These are phyloP conservation scores for Sicus ferrugineus DNA, from an alignment of 2,888 invertebrate species.

Conservation along the genomic window DNA sequence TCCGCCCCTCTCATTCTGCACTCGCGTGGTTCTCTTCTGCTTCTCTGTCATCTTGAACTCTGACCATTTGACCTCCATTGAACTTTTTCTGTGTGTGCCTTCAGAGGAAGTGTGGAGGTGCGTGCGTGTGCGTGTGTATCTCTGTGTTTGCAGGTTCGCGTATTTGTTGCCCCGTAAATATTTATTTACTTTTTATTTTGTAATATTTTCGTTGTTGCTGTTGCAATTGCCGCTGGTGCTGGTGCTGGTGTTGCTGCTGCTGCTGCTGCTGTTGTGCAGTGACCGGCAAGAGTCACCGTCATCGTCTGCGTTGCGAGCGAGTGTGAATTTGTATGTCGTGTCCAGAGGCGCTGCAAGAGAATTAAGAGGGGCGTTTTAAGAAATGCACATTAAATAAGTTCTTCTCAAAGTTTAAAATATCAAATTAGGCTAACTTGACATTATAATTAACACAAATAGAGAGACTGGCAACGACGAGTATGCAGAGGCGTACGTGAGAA, in stretches of 20 bases:
- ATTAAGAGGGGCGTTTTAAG: too few species aligned
- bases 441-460: too few species aligned
- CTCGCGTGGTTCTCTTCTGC: conserved; percentile 44
- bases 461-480: too few species aligned
- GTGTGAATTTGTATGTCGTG: not conserved
- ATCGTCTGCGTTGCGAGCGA: not conserved
- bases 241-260: conserved; percentile 10
- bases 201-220: conserved; percentile 1
- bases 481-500: too few species aligned
- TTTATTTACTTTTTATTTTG: conserved; percentile 11
- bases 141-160: not conserved
- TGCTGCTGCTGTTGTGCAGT: conserved; percentile 7
- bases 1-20: conserved; percentile 25
- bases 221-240: conserved; percentile 7
- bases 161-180: not conserved
- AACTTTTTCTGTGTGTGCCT: conserved; percentile 46
- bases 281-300: conserved; percentile 21
- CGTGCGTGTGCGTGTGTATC: conserved; percentile 26
- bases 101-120: conserved; percentile 44
- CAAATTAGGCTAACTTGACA: too few species aligned
- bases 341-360: too few species aligned
- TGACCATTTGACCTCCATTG: conserved; percentile 63
- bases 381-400: too few species aligned
- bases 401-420: too few species aligned
- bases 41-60: conserved; percentile 61